Evolutionary conservation across 2,113 vertebrate genomes (phyloP).

Genomic region (Corythornis vintsioides): DNA sequence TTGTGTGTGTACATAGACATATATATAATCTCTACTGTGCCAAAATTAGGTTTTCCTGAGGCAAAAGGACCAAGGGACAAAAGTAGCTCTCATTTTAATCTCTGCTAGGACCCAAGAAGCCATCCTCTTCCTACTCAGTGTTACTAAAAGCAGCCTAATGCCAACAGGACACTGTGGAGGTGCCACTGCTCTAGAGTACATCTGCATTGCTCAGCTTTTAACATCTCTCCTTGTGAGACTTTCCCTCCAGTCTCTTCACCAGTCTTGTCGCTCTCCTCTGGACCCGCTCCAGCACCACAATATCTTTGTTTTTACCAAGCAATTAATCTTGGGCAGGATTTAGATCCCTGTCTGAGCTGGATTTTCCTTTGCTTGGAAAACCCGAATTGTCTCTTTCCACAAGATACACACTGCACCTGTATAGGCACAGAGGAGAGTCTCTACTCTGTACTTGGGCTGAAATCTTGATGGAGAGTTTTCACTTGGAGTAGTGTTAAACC

Average conservation of each 20-base stretch:
- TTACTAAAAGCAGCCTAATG: neutral
- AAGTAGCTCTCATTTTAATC: neutral
- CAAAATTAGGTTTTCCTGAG: conserved; percentile 12
- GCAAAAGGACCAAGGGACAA: neutral
- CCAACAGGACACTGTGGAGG: neutral
- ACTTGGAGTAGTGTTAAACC: neutral
- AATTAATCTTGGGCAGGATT: neutral
- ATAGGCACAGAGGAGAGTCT: neutral
- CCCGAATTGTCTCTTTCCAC: neutral
- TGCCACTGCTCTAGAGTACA: neutral
- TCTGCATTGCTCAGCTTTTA: neutral
- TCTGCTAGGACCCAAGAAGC: neutral
- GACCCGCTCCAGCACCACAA: no score
- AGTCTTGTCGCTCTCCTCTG: no score
- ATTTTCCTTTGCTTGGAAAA: neutral
- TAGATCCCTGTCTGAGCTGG: neutral
- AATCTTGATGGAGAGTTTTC: neutral
- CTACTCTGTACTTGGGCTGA: neutral
- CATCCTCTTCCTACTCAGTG: neutral
- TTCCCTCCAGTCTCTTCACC: no score
- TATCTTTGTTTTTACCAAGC: no score
- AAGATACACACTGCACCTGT: neutral
- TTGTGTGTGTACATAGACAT: neutral
- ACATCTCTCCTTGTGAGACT: no score
- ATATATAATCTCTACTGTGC: neutral